These are phyloP conservation scores for Myotis planiceps DNA, from an alignment of 2,797 vertebrate genomes.

Conservation along the genomic window DNA sequence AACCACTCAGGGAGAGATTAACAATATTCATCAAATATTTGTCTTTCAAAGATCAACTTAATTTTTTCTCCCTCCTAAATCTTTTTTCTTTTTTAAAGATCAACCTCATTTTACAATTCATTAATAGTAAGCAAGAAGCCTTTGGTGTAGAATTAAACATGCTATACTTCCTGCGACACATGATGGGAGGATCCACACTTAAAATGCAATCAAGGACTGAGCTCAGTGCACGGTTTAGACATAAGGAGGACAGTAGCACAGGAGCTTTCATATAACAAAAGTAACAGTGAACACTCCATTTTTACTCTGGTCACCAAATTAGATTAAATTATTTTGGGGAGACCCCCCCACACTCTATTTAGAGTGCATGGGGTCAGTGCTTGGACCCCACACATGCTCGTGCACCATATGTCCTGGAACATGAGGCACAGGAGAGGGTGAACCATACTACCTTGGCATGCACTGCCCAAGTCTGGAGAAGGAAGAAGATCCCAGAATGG, in stretches of 20 bases:
- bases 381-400: not conserved
- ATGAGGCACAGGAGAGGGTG: not conserved
- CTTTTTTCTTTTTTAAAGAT: not conserved
- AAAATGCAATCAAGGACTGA: not conserved
- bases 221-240: not conserved
- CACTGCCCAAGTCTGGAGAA: not conserved
- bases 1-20: constrained; percentile 20
- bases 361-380: not conserved
- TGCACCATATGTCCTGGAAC: not conserved
- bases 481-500: not conserved
- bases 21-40: constrained; percentile 50
- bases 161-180: not conserved
- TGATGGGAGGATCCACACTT: not conserved
- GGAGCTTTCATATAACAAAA: not conserved
- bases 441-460: not conserved
- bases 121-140: constrained; percentile 12
- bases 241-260: rapidly evolving
- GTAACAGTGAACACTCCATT: not conserved
- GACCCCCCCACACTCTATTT: rapidly evolving
- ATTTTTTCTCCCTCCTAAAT: not conserved
- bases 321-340: not conserved
- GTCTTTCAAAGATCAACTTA: not conserved
- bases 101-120: constrained; percentile 38
- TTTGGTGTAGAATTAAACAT: not conserved
- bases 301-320: not conserved